A percentile compares a stretch with the other conserved stretches of the same genome.
Evolutionary conservation across 2,888 invertebrate genomes (phyloP).

Genomic region (Elegia similella): DNA sequence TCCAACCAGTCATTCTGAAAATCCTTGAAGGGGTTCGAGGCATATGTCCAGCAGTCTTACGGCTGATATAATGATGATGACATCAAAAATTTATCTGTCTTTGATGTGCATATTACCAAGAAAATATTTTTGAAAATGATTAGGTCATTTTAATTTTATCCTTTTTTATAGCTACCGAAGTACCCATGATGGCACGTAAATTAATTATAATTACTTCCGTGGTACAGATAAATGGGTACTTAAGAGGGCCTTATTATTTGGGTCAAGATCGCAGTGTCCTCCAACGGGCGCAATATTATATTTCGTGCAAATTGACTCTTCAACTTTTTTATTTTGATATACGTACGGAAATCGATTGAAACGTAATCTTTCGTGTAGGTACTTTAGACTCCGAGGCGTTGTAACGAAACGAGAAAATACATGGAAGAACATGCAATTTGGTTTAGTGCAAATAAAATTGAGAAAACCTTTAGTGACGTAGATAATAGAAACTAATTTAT

Average conservation of each 20-base stretch:
- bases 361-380: slow-evolving; percentile 4
- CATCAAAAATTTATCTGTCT: too few species aligned
- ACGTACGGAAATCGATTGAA: neutral
- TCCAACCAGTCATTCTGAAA: too few species aligned
- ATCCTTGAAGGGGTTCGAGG: too few species aligned
- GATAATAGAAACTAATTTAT: neutral
- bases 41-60: too few species aligned
- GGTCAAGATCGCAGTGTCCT: slow-evolving; percentile 6
- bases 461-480: neutral
- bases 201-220: too few species aligned
- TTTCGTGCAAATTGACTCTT: slow-evolving; percentile 1
- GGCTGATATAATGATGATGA: too few species aligned
- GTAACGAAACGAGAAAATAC: neutral
- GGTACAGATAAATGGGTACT: neutral
- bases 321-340: neutral
- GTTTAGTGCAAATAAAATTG: slow-evolving; percentile 1
- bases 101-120: too few species aligned
- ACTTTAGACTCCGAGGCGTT: neutral
- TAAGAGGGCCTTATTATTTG: neutral
- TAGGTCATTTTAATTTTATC: too few species aligned
- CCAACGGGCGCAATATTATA: neutral
- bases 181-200: too few species aligned
- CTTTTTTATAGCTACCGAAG: too few species aligned
- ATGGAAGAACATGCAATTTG: neutral
- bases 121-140: too few species aligned